Base-by-base conservation (phyloP, 1,140 invertebrate species). In the Atta texana region DNA sequence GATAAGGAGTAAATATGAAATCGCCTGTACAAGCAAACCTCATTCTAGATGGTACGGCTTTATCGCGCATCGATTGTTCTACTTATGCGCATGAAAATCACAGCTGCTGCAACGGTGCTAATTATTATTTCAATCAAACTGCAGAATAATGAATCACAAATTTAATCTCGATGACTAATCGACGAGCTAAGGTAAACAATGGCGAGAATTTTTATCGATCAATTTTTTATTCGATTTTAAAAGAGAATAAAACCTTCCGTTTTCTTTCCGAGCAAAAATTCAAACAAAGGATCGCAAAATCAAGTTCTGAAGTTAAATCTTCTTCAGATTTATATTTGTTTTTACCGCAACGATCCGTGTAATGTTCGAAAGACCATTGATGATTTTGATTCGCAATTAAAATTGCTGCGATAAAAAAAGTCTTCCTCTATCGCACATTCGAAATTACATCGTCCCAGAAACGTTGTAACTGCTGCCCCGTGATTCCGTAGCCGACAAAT, bases 401-500 rank as follows among this genome's bases (percentile, higher is more conserved):
- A 44, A 44, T 3, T 28, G 44, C 28, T 49, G 28, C 49, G 21
- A 72, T 18, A 34, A 69, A 39, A 81, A 31, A 16, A 10, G 16
- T 21, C 34, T 18, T 7, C 21, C 34, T 59, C 24, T 10, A 21
- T 21, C 39, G 34, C n/a, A 34, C 16, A 12, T 51, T 24, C 28
- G 55, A 59, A 72, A 75, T 51, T 71, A 61, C 18, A 4, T 55
- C n/a, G 31, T 59, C n/a, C 72, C 28, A 61, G 61, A 76, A 76
- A 51, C 16, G 57, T 63, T n/a, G 53, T 44, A 61, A 55, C 51
- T 51, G 61, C 68, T 61, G 86, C 69, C 34, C 74, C 18, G 87
- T 81, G 69, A 88, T 72, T 57, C 21, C 76, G 61, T 49, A 51
- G 53, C 71, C 88, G 88, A 80, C 77, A 82, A 89, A 89, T 89